Percentiles rank a stretch among this genome's conserved stretches.
Conservation (phyloP, 2,888 invertebrate genomes). For the Tridacna gigas region DNA sequence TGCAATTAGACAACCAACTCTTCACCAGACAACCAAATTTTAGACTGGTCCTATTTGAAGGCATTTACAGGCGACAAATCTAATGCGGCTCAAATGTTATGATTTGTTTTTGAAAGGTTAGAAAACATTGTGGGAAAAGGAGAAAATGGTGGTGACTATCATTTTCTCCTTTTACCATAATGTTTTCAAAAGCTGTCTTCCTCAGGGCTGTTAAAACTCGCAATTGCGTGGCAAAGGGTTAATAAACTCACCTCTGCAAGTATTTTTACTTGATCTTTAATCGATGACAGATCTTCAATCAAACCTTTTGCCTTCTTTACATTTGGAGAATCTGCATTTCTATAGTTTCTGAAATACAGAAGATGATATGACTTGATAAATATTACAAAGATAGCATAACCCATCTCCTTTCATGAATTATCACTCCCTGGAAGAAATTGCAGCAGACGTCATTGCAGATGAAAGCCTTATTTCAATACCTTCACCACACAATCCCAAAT, state of each 20-base stretch:
- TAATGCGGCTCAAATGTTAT: neutral
- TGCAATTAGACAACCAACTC: too few relatives aligned
- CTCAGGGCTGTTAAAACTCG: neutral
- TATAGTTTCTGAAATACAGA: constrained; percentile 13
- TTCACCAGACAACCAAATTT: too few relatives aligned
- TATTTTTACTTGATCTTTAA: constrained; percentile 71
- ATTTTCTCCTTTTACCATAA: neutral
- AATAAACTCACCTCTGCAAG: constrained; percentile 68
- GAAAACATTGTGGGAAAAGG: neutral
- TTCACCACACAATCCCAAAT: too few relatives aligned
- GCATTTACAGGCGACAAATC: too few relatives aligned
- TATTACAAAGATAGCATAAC: too few relatives aligned
- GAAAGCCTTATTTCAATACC: too few relatives aligned
- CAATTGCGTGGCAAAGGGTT: neutral
- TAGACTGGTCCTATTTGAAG: too few relatives aligned
- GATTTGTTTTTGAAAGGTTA: neutral
- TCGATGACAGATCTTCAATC: constrained; percentile 69
- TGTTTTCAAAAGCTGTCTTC: neutral
- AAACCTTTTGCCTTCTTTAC: constrained; percentile 70
- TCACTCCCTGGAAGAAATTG: too few relatives aligned
- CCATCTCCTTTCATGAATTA: too few relatives aligned
- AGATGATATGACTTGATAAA: too few relatives aligned
- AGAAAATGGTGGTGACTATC: neutral
- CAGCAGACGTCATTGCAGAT: too few relatives aligned
- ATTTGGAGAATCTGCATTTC: constrained; percentile 57